Evolutionary conservation across 2,113 vertebrate genomes (phyloP).

Genomic region (Bujurquina vittata): DNA sequence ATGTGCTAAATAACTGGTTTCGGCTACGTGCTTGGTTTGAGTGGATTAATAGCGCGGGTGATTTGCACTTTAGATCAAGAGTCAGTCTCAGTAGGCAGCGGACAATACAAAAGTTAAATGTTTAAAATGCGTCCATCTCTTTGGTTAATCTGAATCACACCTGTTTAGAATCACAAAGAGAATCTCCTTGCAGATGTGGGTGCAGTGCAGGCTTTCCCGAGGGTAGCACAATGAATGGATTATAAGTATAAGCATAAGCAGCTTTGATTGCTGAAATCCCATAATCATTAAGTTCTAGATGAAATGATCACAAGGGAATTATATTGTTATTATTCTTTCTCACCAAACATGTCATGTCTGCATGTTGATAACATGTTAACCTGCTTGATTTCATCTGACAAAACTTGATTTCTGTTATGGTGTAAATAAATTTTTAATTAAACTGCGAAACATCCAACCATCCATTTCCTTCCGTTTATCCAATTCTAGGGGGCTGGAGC

Average conservation of each 20-base stretch:
- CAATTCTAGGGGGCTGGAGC: no score
- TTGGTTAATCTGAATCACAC: conserved; percentile 56
- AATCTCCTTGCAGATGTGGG: conserved; percentile 23
- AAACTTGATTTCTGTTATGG: neutral
- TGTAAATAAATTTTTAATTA: neutral
- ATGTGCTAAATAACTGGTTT: conserved; percentile 73
- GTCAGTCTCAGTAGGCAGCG: conserved; percentile 4
- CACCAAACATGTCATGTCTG: neutral
- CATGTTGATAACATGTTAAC: neutral
- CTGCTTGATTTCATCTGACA: neutral
- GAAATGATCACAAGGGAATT: neutral
- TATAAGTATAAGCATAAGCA: neutral
- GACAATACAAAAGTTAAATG: conserved; percentile 23
- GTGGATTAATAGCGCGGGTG: conserved; percentile 57
- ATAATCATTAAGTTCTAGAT: neutral
- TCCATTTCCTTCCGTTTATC: no score
- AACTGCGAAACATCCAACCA: neutral
- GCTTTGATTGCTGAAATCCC: neutral
- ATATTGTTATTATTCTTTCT: neutral
- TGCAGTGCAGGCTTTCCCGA: neutral
- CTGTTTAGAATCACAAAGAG: conserved; percentile 50
- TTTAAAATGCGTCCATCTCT: conserved; percentile 50
- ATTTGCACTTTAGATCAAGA: conserved; percentile 60
- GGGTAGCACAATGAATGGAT: conserved; percentile 14
- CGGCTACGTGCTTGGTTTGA: conserved; percentile 61